A percentile compares a stretch with the other conserved stretches of the same genome.
These are phyloP conservation scores for Sebastes kiyomatsui DNA, from an alignment of 2,797 vertebrate genomes.

Conservation along the genomic window DNA sequence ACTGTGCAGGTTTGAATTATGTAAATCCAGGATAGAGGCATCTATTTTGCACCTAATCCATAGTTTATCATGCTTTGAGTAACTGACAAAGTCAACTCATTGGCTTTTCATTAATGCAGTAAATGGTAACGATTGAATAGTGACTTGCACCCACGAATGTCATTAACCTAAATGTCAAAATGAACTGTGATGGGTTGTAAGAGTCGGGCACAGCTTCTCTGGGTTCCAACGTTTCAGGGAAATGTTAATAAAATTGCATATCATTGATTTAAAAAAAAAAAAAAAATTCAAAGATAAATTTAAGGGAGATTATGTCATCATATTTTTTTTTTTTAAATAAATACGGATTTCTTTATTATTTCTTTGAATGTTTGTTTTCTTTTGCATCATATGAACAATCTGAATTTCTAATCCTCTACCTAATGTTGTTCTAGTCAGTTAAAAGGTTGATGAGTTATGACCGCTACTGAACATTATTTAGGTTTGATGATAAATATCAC, in stretches of 20 bases:
- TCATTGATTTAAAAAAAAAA: not conserved
- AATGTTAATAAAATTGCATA: not conserved
- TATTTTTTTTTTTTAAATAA: slow-evolving; percentile 27
- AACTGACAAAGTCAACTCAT: not conserved
- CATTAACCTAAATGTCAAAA: not conserved
- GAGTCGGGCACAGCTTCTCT: not conserved
- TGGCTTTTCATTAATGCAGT: not conserved
- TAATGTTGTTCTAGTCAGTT: not conserved
- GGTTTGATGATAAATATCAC: not conserved
- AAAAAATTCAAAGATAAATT: not conserved
- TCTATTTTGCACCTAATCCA: not conserved
- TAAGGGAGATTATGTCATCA: slow-evolving; percentile 6
- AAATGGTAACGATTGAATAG: not conserved
- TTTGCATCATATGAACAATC: not conserved
- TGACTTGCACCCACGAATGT: not conserved
- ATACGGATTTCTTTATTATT: slow-evolving; percentile 5
- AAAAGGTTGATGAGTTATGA: not conserved
- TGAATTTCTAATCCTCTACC: not conserved
- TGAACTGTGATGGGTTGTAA: not conserved
- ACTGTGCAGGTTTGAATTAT: not conserved
- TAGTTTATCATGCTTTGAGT: not conserved
- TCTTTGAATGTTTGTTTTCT: not conserved
- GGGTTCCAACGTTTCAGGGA: not conserved
- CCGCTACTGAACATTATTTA: not conserved
- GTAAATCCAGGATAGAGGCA: not conserved